Conservation (phyloP, 2,888 invertebrate genomes). For the Metellina segmentata region DNA sequence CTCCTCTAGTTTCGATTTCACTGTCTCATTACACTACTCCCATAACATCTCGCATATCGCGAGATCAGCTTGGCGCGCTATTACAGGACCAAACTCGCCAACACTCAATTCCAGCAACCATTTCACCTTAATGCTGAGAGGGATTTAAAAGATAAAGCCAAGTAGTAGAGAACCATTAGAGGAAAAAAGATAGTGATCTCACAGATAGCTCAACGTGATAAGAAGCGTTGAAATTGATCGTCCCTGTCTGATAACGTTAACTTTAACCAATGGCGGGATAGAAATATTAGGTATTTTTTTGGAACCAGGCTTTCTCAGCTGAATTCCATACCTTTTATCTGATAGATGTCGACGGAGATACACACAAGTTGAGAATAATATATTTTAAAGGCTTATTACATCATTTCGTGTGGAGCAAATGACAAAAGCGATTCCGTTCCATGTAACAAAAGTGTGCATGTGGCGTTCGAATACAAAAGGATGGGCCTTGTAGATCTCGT, state of each 20-base stretch:
- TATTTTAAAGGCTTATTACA: background rate
- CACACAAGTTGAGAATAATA: background rate
- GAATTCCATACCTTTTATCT: constrained; percentile 41
- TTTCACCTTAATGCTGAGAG: constrained; percentile 61
- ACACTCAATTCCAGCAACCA: constrained; percentile 37
- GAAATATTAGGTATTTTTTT: constrained; percentile 53
- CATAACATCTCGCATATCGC: too few relatives aligned
- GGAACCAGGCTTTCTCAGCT: constrained; percentile 21
- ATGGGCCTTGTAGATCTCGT: background rate
- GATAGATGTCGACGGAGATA: constrained; percentile 39
- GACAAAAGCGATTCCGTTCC: background rate
- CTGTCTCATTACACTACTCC: too few relatives aligned
- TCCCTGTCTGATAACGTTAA: constrained; percentile 56
- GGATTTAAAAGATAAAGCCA: constrained; percentile 75
- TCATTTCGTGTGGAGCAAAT: background rate
- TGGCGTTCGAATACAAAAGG: background rate
- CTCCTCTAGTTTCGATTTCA: too few relatives aligned
- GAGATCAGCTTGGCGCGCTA: constrained; percentile 8
- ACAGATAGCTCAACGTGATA: constrained; percentile 61
- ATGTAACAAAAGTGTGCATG: background rate
- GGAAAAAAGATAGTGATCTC: constrained; percentile 57
- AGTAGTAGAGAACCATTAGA: constrained; percentile 73
- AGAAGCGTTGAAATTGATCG: constrained; percentile 73
- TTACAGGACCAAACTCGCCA: constrained; percentile 13
- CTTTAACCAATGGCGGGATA: constrained; percentile 46